Conservation (phyloP, 1,140 invertebrate species). For the Drosophila asahinai region DNA sequence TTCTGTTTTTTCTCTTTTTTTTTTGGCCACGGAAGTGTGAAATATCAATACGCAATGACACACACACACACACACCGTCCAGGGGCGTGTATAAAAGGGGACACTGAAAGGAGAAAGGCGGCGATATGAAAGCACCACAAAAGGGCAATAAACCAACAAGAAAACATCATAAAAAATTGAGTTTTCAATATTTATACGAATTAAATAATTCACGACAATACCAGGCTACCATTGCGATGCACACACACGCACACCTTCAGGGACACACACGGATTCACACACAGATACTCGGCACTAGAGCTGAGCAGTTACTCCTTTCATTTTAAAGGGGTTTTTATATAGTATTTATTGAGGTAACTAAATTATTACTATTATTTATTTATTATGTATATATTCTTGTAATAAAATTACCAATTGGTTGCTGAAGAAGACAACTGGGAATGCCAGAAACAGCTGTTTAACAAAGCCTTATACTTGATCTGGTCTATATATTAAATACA, state of each 20-base stretch:
- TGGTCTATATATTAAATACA: no score
- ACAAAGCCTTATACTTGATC: not conserved
- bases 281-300: not conserved
- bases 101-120: conserved; percentile 19
- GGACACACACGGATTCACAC: not conserved
- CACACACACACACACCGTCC: not conserved
- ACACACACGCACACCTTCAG: not conserved
- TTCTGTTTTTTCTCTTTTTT: not conserved
- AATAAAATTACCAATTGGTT: not conserved
- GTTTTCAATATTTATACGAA: conserved; percentile 82
- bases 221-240: conserved; percentile 7
- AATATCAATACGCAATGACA: conserved; percentile 44
- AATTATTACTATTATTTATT: not conserved
- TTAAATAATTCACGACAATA: conserved; percentile 73
- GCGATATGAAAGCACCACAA: conserved; percentile 70
- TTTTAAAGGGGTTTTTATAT: not conserved
- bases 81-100: not conserved
- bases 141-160: conserved; percentile 79
- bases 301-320: not conserved
- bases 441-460: not conserved
- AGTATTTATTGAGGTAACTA: not conserved
- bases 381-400: not conserved
- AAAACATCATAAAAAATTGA: conserved; percentile 80
- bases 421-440: not conserved
- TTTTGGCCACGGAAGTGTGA: conserved; percentile 36